Conservation (phyloP, 2,888 invertebrate genomes). For the Cantharis nigra region DNA sequence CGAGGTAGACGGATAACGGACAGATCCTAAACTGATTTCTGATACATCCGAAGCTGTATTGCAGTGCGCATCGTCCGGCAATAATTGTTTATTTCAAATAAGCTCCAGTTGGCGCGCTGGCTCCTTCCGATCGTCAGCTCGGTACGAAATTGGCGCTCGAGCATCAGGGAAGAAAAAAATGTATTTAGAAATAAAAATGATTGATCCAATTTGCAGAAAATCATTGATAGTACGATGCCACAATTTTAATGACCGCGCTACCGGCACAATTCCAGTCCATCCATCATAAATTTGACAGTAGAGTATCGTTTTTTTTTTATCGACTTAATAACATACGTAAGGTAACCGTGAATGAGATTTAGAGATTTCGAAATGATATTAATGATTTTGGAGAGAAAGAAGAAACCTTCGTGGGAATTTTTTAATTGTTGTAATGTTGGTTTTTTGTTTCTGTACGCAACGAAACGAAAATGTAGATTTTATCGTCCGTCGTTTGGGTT, state of each 20-base stretch:
- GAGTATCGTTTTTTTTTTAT: conserved; percentile 30
- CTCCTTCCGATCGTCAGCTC: no score
- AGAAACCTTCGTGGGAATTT: not conserved
- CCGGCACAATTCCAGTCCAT: conserved; percentile 48
- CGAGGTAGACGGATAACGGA: no score
- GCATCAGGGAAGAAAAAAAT: not conserved
- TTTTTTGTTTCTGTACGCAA: not conserved
- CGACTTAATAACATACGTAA: conserved; percentile 17
- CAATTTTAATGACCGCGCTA: conserved; percentile 50
- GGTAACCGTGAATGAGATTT: not conserved
- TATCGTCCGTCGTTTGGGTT: not conserved
- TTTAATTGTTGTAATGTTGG: not conserved
- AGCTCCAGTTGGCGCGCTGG: no score
- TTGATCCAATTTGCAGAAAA: not conserved
- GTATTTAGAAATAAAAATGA: not conserved
- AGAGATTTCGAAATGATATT: conserved; percentile 17
- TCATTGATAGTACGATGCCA: conserved; percentile 39
- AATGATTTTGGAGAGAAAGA: conserved; percentile 16
- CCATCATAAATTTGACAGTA: conserved; percentile 45
- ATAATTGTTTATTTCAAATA: no score
- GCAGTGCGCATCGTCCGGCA: no score
- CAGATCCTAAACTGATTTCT: no score
- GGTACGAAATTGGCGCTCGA: not conserved
- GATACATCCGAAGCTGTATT: no score
- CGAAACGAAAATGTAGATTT: not conserved